phyloP scores from a whole-genome alignment of 1,140 invertebrate genomes.

The Drosophila murphyi region DNA sequence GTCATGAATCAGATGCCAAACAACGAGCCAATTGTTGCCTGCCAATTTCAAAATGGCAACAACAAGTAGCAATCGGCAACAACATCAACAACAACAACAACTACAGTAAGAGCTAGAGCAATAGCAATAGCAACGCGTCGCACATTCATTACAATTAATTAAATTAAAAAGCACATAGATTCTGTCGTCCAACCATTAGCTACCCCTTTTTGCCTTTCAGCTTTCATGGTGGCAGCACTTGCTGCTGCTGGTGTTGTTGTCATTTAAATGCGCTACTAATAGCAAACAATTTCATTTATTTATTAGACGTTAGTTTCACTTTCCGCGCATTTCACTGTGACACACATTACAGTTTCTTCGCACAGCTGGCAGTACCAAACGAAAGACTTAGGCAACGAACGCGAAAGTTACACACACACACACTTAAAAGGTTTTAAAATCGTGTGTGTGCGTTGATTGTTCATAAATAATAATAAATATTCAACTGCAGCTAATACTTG shows the following conservation, averaged over 20 bases:
- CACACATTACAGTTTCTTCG: conserved; percentile 72
- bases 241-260: conserved; percentile 23
- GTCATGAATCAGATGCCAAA: conserved; percentile 61
- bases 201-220: conserved; percentile 41
- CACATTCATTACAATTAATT: conserved; percentile 77
- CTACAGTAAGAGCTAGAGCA: conserved; percentile 17
- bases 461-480: conserved; percentile 11
- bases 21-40: conserved; percentile 39
- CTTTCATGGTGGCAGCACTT: conserved; percentile 47
- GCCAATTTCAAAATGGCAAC: conserved; percentile 47
- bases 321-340: conserved; percentile 78
- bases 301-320: conserved; percentile 79
- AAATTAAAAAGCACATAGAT: conserved; percentile 73
- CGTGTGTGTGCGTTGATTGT: conserved; percentile 18
- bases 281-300: conserved; percentile 82
- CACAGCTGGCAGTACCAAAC: conserved; percentile 49
- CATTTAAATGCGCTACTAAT: conserved; percentile 79
- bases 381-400: conserved; percentile 59
- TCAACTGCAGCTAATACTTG: conserved; percentile 26
- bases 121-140: conserved; percentile 20
- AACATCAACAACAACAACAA: conserved; percentile 1
- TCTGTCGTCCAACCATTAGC: conserved; percentile 61
- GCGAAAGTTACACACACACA: conserved; percentile 60
- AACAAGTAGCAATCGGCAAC: conserved; percentile 30
- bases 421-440: not conserved